phyloP scores from a whole-genome alignment of 1,140 invertebrate genomes.

The Hestina assimilis region DNA sequence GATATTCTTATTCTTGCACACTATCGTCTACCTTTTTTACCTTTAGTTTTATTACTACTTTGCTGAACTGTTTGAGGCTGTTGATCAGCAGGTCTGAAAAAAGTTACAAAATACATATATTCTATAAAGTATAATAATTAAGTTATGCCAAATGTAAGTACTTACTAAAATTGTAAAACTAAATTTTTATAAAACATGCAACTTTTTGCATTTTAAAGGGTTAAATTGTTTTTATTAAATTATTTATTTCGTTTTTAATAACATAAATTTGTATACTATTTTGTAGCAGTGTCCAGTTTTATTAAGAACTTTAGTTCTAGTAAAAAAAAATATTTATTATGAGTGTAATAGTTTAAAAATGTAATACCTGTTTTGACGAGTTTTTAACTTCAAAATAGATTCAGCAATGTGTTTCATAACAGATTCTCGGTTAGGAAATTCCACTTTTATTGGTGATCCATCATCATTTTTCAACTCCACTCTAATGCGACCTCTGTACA shows the following conservation, averaged over 20 bases:
- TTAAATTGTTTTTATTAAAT: too few relatives aligned
- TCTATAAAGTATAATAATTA: not conserved
- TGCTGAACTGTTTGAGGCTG: constrained; percentile 62
- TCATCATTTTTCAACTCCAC: constrained; percentile 96
- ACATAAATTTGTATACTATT: too few relatives aligned
- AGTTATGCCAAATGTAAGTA: not conserved
- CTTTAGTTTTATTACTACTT: constrained; percentile 61
- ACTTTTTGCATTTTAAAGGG: too few relatives aligned
- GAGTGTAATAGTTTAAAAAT: constrained; percentile 7
- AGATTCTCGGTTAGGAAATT: constrained; percentile 88
- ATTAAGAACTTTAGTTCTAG: too few relatives aligned
- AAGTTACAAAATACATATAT: not conserved
- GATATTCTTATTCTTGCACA: constrained; percentile 7
- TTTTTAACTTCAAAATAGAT: constrained; percentile 96
- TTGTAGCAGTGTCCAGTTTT: too few relatives aligned
- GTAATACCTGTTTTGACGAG: constrained; percentile 79
- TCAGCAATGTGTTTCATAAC: constrained; percentile 88
- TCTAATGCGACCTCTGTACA: constrained; percentile 91
- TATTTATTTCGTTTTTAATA: too few relatives aligned
- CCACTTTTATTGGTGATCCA: constrained; percentile 85
- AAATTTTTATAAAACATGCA: too few relatives aligned
- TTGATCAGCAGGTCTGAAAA: constrained; percentile 67
- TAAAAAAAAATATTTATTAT: too few relatives aligned
- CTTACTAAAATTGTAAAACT: not conserved
- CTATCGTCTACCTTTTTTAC: constrained; percentile 73